phyloP scores from a whole-genome alignment of 2,797 vertebrate species.

The Chrosomus eos region DNA sequence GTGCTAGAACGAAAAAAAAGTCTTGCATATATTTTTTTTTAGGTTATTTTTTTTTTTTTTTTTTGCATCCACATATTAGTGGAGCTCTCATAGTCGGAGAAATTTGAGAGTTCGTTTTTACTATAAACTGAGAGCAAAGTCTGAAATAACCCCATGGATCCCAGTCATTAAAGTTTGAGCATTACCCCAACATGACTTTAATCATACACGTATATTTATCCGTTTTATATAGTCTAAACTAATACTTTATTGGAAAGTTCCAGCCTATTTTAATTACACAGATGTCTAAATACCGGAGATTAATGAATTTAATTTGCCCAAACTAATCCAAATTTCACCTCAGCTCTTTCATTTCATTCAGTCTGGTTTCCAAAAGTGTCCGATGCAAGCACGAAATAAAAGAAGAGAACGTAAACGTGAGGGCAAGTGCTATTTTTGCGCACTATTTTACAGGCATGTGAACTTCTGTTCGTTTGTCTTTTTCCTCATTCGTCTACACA shows the following conservation, averaged over 20 bases:
- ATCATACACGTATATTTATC: constrained; percentile 3
- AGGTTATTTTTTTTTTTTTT: background rate
- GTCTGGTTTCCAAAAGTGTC: constrained; percentile 19
- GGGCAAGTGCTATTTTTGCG: background rate
- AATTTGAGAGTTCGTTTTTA: constrained; percentile 9
- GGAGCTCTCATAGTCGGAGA: constrained; percentile 1
- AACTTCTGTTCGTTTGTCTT: background rate
- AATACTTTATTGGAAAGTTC: constrained; percentile 11
- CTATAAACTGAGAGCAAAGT: constrained; percentile 32
- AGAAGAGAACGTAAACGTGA: background rate
- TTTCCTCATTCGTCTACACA: background rate
- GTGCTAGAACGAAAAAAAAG: background rate
- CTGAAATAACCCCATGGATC: constrained; percentile 23
- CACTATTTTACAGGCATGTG: background rate
- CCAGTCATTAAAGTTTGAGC: constrained; percentile 5
- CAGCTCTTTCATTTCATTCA: background rate
- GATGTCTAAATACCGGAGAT: constrained; percentile 8
- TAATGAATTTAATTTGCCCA: background rate
- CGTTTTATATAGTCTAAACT: constrained; percentile 26
- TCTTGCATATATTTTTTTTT: background rate
- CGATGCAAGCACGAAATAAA: constrained; percentile 22
- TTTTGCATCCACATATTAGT: background rate
- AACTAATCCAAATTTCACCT: constrained; percentile 10
- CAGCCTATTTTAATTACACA: constrained; percentile 23
- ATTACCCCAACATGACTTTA: background rate